These are phyloP conservation scores for Chiloscyllium plagiosum DNA, from an alignment of 2,113 vertebrate genomes.

Conservation along the genomic window DNA sequence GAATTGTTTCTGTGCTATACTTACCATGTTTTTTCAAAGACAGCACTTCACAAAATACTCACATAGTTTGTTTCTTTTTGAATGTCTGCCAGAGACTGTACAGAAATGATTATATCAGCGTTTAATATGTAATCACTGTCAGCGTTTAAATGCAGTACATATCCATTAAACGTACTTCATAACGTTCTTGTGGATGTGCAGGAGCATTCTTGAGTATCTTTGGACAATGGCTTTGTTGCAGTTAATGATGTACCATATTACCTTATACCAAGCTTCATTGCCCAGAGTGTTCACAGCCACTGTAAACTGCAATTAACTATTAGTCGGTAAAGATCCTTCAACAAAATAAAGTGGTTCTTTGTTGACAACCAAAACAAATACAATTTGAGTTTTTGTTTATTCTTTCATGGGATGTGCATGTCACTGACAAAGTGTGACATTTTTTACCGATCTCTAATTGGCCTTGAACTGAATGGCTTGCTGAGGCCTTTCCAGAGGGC, in stretches of 20 bases:
- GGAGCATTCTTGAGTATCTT: background rate
- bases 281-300: background rate
- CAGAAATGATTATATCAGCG: background rate
- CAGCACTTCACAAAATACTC: background rate
- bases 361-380: slow-evolving; percentile 10
- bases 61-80: background rate
- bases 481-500: too few relatives aligned
- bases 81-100: background rate
- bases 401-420: too few relatives aligned
- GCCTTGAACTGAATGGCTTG: too few relatives aligned
- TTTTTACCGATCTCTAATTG: too few relatives aligned
- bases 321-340: background rate
- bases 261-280: background rate
- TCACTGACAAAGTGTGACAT: too few relatives aligned
- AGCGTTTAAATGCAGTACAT: background rate
- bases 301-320: background rate
- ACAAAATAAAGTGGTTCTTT: background rate
- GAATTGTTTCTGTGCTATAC: background rate
- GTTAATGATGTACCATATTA: background rate
- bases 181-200: background rate
- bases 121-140: background rate
- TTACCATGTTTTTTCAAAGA: background rate
- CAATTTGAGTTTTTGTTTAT: background rate
- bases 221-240: slow-evolving; percentile 1
- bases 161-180: background rate